Evolutionary conservation across 2,113 vertebrate genomes (phyloP).

Genomic region (Pseudopodoces humilis): DNA sequence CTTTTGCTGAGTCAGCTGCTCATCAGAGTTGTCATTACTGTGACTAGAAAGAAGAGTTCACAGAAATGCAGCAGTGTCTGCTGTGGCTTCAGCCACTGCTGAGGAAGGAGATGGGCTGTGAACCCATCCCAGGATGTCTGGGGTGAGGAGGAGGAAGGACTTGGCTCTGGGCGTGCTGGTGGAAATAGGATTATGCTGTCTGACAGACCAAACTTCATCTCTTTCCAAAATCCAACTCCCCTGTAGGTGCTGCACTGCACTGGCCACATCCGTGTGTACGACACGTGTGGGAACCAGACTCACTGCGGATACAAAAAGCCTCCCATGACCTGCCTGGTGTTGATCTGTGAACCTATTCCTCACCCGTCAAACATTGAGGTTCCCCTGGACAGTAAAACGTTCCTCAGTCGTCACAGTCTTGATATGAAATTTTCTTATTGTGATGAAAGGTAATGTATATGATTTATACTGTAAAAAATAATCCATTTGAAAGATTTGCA

Average conservation of each 20-base stretch:
- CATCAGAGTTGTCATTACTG: not conserved
- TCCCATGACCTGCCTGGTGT: conserved; percentile 88
- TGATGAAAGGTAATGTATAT: conserved; percentile 87
- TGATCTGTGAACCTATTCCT: conserved; percentile 97
- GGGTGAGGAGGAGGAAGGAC: not conserved
- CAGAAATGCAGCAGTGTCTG: not conserved
- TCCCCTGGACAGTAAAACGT: conserved; percentile 96
- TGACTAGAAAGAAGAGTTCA: not conserved
- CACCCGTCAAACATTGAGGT: conserved; percentile 98
- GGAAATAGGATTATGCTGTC: not conserved
- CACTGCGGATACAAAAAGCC: conserved; percentile 83
- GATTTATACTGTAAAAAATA: not conserved
- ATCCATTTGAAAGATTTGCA: not conserved
- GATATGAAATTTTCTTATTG: conserved; percentile 99
- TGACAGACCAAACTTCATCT: not conserved
- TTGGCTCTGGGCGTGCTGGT: not conserved
- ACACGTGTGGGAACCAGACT: conserved; percentile 73
- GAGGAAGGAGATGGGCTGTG: not conserved
- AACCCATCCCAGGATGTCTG: not conserved
- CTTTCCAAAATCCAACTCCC: not conserved
- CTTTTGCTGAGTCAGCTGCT: not conserved
- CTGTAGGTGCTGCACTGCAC: conserved; percentile 92
- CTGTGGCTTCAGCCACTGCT: not conserved
- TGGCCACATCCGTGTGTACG: conserved; percentile 87
- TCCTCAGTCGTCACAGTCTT: conserved; percentile 96